phyloP scores from a whole-genome alignment of 2,113 vertebrate species.

The Lagenorhynchus albirostris region DNA sequence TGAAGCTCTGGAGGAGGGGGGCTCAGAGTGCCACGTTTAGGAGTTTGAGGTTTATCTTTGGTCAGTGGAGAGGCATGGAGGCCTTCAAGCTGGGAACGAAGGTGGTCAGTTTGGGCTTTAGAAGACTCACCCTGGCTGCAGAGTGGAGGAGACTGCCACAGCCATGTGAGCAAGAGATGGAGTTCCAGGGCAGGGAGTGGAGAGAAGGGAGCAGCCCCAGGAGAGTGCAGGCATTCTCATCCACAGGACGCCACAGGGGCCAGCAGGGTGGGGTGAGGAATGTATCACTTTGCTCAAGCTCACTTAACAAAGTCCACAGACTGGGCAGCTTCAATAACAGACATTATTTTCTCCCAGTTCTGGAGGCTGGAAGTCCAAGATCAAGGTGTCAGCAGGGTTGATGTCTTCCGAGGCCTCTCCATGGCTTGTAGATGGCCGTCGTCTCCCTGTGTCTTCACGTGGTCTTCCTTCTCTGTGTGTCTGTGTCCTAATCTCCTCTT shows the following conservation, averaged over 20 bases:
- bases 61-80: neutral
- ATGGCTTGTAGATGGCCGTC: rapidly evolving
- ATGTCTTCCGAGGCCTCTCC: neutral
- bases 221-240: too few species aligned
- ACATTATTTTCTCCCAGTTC: neutral
- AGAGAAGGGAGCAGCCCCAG: neutral
- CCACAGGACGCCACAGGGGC: neutral
- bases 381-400: rapidly evolving
- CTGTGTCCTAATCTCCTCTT: too few species aligned
- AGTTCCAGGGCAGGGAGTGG: neutral
- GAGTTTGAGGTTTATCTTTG: neutral
- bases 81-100: neutral
- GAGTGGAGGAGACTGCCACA: neutral
- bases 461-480: neutral
- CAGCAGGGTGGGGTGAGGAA: rapidly evolving
- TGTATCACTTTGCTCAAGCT: rapidly evolving
- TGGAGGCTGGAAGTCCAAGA: neutral
- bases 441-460: too few species aligned
- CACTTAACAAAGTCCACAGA: neutral
- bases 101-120: neutral
- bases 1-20: neutral
- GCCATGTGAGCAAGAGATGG: neutral
- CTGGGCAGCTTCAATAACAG: neutral
- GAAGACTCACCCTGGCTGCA: neutral
- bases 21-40: neutral